Percentiles rank a stretch among this genome's conserved stretches.
Conservation (phyloP, 2,797 vertebrate species). For the Perodicticus potto region DNA sequence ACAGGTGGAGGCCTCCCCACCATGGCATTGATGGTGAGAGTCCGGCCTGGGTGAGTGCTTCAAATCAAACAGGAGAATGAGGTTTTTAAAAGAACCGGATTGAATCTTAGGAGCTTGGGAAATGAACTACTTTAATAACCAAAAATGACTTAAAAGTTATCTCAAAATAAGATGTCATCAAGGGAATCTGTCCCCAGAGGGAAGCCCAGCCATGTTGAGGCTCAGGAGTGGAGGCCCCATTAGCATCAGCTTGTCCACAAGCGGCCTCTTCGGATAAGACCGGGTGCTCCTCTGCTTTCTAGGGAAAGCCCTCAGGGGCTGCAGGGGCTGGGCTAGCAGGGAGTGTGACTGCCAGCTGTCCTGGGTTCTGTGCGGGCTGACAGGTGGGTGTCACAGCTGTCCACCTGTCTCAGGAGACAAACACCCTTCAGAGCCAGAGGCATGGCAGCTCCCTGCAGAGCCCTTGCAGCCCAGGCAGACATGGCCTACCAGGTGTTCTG, state of each 20-base stretch:
- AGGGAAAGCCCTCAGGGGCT: no score
- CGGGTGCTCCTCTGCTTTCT: no score
- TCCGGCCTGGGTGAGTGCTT: neutral
- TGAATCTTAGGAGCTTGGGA: neutral
- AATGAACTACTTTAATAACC: neutral
- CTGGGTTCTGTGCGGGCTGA: no score
- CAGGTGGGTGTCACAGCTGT: no score
- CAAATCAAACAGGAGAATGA: neutral
- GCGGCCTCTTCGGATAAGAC: neutral
- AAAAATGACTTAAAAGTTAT: neutral
- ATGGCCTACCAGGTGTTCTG: no score
- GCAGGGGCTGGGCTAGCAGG: neutral
- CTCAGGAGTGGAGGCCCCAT: no score
- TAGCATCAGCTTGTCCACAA: neutral
- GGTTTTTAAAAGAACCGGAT: neutral
- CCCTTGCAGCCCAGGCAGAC: neutral
- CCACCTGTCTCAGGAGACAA: neutral
- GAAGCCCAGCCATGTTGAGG: neutral
- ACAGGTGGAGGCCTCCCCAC: neutral
- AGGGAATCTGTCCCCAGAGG: neutral
- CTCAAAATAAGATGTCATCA: neutral
- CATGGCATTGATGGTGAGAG: neutral
- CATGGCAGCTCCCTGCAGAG: no score
- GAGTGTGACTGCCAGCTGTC: neutral
- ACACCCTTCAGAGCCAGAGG: neutral